phyloP scores from a whole-genome alignment of 2,888 invertebrate genomes.

The Lomographa bimaculata region DNA sequence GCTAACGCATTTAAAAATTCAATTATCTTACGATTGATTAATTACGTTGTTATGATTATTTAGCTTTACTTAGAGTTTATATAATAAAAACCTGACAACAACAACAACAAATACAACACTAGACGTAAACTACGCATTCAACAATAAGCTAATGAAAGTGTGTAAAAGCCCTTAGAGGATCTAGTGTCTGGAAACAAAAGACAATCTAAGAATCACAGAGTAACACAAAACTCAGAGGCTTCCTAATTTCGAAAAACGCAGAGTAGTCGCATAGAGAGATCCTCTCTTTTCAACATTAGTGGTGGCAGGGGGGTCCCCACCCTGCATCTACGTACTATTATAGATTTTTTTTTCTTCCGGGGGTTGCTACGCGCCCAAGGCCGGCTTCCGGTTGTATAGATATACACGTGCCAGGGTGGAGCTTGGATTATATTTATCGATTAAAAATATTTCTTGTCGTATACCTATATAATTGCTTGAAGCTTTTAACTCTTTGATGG shows the following conservation, averaged over 20 bases:
- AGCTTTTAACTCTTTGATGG: not conserved
- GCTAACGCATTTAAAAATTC: no score
- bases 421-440: constrained; percentile 47
- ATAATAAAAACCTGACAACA: no score
- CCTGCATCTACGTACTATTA: constrained; percentile 58
- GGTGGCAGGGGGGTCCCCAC: constrained; percentile 45
- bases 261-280: constrained; percentile 30
- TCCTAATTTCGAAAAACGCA: constrained; percentile 27
- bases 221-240: constrained; percentile 9
- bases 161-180: no score
- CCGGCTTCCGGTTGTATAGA: constrained; percentile 62
- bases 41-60: no score
- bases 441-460: constrained; percentile 33
- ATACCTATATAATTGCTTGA: not conserved
- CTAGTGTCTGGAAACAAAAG: not conserved
- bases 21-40: no score
- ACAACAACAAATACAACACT: no score
- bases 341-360: constrained; percentile 71
- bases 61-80: no score
- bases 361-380: constrained; percentile 71
- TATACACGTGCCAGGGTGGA: constrained; percentile 53
- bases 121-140: no score
- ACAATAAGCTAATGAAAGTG: no score
- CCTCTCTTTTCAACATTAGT: constrained; percentile 27
- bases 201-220: constrained; percentile 1